Conservation (phyloP, 2,888 invertebrate genomes). For the Pantelozetes paolii region DNA sequence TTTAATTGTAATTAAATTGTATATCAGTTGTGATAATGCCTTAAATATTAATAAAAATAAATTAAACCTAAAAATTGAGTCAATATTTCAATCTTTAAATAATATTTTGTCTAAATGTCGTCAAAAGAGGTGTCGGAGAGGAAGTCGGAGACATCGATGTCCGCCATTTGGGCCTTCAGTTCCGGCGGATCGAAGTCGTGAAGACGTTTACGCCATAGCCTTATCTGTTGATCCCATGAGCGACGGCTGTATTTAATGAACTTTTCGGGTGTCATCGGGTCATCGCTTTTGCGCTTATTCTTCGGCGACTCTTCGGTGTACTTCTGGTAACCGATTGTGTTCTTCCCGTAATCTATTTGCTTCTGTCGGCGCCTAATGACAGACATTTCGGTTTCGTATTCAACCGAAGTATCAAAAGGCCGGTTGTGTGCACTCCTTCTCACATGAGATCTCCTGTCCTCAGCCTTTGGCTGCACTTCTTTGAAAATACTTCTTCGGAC, state of each 20-base stretch:
- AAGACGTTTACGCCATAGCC: constrained; percentile 76
- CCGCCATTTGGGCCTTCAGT: constrained; percentile 50
- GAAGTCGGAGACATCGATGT: constrained; percentile 39
- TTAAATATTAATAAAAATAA: constrained; percentile 17
- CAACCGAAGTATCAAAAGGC: constrained; percentile 38
- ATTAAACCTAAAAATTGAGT: constrained; percentile 6
- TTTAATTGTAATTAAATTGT: constrained; percentile 9
- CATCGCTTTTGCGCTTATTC: constrained; percentile 62
- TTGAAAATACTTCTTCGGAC: constrained; percentile 31
- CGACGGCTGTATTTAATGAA: constrained; percentile 79
- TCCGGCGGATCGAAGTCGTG: constrained; percentile 69
- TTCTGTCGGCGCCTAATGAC: constrained; percentile 75
- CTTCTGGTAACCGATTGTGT: constrained; percentile 59
- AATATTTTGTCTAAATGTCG: background rate
- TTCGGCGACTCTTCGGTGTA: constrained; percentile 48
- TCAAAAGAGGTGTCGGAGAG: constrained; percentile 24
- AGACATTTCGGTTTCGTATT: constrained; percentile 60
- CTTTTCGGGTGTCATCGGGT: constrained; percentile 88
- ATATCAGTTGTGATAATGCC: constrained; percentile 29
- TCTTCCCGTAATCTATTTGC: constrained; percentile 92
- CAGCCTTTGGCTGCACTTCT: background rate
- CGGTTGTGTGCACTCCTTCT: background rate
- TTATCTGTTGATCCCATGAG: constrained; percentile 85
- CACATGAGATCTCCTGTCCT: background rate
- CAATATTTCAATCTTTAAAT: background rate